Base-by-base conservation (phyloP, 2,113 vertebrate genomes). In the Columbina picui region DNA sequence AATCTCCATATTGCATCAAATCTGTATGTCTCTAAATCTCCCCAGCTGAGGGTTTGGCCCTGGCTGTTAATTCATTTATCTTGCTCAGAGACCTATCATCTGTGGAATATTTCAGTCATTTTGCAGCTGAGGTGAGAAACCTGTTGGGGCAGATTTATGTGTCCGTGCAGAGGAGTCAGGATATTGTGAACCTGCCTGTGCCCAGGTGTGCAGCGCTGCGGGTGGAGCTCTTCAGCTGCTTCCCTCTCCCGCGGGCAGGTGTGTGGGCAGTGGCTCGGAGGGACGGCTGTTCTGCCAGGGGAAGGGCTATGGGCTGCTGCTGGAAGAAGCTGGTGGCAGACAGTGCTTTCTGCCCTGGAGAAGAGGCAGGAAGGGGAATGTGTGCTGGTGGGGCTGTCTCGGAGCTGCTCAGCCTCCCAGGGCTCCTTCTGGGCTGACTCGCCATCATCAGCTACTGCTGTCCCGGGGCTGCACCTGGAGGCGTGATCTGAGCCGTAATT, bases 11-110 rank as follows among this genome's bases (percentile, higher is more conserved):
- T 67, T 90, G 79, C 52, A 68, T 49, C 63, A 75, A 81, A 90
- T 74, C 57, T 49, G 13, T 3, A 6, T 2, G 4, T 43, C 68
- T 84, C 36, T 52, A 30, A 80, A 32, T 43, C 68, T 84, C 30
- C 17, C 1, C 56, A 78, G 71, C 82, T 49, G 52, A 88, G 68
- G 71, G 69, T 47, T 91, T 96, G 92, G 92, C 88, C 79, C 79
- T 56, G 73, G 56, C 53, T 92, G 38, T 74, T 90, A 39, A 38
- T 82, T 84, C 79, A 89, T 93, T 80, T 90, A 45, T 93, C 88
- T 95, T 93, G 88, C 86, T 84, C 85, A 68, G 38, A 90, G 83
- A 78, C 68, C 64, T 84, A 90, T 92, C 88, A 95, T 68, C 90
- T 71, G 49, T 52, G 56, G 93, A 84, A 41, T 21, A 75, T 92